A percentile compares a stretch with the other conserved stretches of the same genome.
Conservation (phyloP, 2,113 vertebrate genomes). For the Forbesichthys agassizii region DNA sequence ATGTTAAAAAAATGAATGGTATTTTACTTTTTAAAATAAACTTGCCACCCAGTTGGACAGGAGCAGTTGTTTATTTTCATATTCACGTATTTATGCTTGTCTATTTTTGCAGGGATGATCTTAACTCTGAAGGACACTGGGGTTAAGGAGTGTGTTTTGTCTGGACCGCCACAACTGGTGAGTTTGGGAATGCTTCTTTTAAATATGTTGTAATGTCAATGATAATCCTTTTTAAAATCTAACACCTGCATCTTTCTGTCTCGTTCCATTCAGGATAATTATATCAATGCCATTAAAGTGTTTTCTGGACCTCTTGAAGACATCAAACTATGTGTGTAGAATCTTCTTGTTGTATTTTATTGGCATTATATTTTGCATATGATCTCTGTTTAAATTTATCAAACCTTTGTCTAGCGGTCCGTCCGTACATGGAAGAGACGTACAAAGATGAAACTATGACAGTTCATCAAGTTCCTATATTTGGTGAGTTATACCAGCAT, state of each 20-base stretch:
- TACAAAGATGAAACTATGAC: slow-evolving; percentile 75
- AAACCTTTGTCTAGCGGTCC: slow-evolving; percentile 60
- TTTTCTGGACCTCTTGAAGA: slow-evolving; percentile 75
- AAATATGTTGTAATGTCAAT: background rate
- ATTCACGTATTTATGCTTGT: background rate
- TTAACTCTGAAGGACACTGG: slow-evolving; percentile 87
- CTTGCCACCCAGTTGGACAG: too few species aligned
- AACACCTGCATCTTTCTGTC: background rate
- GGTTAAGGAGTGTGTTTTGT: slow-evolving; percentile 85
- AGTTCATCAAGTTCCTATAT: slow-evolving; percentile 84
- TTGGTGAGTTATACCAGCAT: slow-evolving; percentile 76
- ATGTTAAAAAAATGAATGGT: too few species aligned
- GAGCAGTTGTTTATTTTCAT: background rate
- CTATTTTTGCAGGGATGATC: slow-evolving; percentile 83
- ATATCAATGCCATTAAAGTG: slow-evolving; percentile 68
- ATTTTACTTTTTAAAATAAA: too few species aligned
- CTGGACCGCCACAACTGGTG: slow-evolving; percentile 92
- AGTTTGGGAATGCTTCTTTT: slow-evolving; percentile 27
- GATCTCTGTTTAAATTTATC: background rate
- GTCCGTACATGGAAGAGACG: slow-evolving; percentile 63
- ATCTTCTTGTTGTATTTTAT: background rate
- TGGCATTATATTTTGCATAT: background rate
- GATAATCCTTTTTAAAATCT: background rate
- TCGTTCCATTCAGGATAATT: slow-evolving; percentile 58
- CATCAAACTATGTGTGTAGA: slow-evolving; percentile 72